A percentile compares a stretch with the other conserved stretches of the same genome.
Conservation (phyloP, 2,888 invertebrate species). For the Lacanobia oleracea region DNA sequence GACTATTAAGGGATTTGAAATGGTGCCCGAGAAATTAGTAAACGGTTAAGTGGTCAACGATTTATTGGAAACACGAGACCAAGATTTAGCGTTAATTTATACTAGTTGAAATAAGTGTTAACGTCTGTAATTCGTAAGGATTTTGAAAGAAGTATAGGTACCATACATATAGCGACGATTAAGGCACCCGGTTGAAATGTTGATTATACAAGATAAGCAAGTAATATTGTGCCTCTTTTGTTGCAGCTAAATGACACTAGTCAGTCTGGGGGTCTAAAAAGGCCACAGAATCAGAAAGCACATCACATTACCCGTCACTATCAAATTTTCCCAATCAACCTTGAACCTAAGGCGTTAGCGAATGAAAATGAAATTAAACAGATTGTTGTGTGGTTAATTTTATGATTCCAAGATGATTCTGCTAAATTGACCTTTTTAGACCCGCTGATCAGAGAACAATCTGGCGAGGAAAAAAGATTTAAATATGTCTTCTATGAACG, state of each 20-base stretch:
- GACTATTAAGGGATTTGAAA: constrained; percentile 64
- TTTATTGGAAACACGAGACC: constrained; percentile 60
- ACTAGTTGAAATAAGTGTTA: constrained; percentile 9
- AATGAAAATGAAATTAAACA: too few species aligned
- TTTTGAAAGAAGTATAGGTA: neutral
- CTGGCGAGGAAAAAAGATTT: neutral
- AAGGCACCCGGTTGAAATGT: neutral
- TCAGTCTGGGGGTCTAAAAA: too few species aligned
- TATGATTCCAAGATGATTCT: too few species aligned
- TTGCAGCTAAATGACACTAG: neutral
- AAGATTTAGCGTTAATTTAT: constrained; percentile 47
- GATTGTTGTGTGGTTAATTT: too few species aligned
- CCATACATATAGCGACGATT: neutral
- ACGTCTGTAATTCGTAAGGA: neutral
- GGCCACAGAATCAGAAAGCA: too few species aligned
- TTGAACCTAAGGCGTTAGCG: too few species aligned
- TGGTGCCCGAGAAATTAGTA: constrained; percentile 67
- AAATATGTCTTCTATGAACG: neutral
- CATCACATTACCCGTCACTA: too few species aligned
- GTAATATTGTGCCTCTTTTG: neutral
- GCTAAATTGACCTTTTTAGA: too few species aligned
- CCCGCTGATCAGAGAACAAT: too few species aligned
- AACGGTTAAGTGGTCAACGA: constrained; percentile 63
- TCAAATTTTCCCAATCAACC: too few species aligned
- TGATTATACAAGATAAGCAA: neutral